A percentile compares a stretch with the other conserved stretches of the same genome.
These are phyloP conservation scores for Hylaeus volcanicus DNA, from an alignment of 1,140 invertebrate species.

Conservation along the genomic window DNA sequence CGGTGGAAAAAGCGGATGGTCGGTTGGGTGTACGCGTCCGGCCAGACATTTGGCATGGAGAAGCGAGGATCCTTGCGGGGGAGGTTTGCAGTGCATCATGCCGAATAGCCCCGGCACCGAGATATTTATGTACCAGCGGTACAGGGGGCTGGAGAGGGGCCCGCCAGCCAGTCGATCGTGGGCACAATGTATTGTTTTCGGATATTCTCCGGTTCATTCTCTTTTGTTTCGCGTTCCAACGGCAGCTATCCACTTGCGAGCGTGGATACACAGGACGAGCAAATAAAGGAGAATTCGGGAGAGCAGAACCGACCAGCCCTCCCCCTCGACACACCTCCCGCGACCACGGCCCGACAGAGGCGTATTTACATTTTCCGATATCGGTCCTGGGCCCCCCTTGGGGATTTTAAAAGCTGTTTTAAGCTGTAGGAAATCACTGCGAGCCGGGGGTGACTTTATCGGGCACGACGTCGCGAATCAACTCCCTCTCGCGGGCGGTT, in stretches of 20 bases:
- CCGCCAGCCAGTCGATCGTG: conserved; percentile 33
- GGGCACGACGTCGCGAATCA: conserved; percentile 28
- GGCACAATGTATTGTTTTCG: conserved; percentile 66
- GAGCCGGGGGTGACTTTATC: conserved; percentile 37
- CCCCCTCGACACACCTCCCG: neutral
- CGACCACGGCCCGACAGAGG: neutral
- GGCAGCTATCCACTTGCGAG: conserved; percentile 45
- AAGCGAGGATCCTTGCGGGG: conserved; percentile 11
- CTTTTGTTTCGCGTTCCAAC: conserved; percentile 54
- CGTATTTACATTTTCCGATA: conserved; percentile 48
- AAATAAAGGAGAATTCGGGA: conserved; percentile 37
- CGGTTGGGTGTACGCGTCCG: neutral
- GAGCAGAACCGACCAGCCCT: neutral
- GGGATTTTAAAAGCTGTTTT: conserved; percentile 51
- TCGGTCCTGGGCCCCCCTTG: conserved; percentile 7
- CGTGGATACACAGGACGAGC: conserved; percentile 30
- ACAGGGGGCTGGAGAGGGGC: neutral
- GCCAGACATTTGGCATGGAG: conserved; percentile 59
- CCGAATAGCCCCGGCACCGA: conserved; percentile 18
- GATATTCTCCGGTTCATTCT: conserved; percentile 60
- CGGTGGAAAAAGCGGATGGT: conserved; percentile 15
- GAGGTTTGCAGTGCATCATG: conserved; percentile 51
- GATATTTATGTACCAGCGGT: conserved; percentile 62
- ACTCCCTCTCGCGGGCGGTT: neutral
- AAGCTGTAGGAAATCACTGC: conserved; percentile 37